These are phyloP conservation scores for Odontomyia ornata DNA, from an alignment of 2,888 invertebrate genomes.

Conservation along the genomic window DNA sequence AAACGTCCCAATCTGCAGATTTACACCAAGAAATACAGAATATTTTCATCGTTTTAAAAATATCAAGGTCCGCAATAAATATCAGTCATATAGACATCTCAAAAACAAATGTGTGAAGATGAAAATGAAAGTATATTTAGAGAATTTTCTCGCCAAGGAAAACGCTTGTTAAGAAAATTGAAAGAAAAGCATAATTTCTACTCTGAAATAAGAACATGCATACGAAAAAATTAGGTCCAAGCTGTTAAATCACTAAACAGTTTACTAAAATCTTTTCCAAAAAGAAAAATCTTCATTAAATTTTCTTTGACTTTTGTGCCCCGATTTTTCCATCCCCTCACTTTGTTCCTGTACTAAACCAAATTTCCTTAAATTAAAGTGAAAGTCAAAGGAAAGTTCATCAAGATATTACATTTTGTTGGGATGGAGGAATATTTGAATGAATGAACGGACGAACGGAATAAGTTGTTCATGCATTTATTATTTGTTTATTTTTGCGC, in stretches of 20 bases:
- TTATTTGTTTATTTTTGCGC: slow-evolving; percentile 6
- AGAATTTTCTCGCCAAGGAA: background rate
- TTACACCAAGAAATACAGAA: too few species aligned
- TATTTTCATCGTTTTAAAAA: too few species aligned
- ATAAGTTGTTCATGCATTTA: background rate
- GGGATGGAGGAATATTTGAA: too few species aligned
- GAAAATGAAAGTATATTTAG: slow-evolving; percentile 16
- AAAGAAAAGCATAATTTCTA: too few species aligned
- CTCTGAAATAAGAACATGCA: background rate
- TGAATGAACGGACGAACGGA: too few species aligned
- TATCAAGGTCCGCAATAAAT: too few species aligned
- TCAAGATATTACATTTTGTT: too few species aligned
- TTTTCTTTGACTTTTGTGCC: background rate
- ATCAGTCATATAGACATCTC: background rate
- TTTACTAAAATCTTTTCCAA: background rate
- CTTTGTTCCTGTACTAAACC: too few species aligned
- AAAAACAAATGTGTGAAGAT: background rate
- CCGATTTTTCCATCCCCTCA: too few species aligned
- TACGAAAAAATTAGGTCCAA: slow-evolving; percentile 1
- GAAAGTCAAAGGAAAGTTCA: too few species aligned
- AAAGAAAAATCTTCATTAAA: background rate
- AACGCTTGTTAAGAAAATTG: background rate
- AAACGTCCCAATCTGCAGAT: too few species aligned
- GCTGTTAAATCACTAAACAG: background rate
- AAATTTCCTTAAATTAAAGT: too few species aligned